Evolutionary conservation across 2,113 vertebrate species (phyloP).

Genomic region (Acanthisitta chloris): DNA sequence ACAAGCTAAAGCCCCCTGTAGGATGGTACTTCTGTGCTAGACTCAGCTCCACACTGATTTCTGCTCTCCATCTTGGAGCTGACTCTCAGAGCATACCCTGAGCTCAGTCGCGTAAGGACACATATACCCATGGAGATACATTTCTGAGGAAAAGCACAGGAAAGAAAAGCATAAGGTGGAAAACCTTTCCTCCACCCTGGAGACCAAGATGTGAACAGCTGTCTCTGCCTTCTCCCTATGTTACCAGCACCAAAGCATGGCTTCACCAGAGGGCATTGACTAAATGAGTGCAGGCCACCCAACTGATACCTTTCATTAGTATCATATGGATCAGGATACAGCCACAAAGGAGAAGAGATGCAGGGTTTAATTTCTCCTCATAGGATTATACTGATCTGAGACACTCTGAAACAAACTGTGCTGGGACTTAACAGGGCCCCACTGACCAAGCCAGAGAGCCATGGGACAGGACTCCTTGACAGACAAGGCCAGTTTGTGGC

Average conservation of each 20-base stretch:
- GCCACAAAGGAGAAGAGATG: not conserved
- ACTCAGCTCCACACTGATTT: not conserved
- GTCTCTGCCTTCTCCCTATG: not conserved
- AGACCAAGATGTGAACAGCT: not conserved
- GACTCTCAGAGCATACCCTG: rapidly evolving
- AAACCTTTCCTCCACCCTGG: not conserved
- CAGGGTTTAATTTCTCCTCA: not conserved
- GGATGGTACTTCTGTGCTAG: not conserved
- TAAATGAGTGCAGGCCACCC: not conserved
- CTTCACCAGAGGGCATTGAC: not conserved
- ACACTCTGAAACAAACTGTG: not conserved
- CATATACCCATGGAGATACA: not conserved
- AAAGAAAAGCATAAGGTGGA: not conserved
- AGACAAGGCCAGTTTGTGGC: no score
- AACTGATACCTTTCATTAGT: not conserved
- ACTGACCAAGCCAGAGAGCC: not conserved
- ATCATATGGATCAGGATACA: not conserved
- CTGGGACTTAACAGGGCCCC: not conserved
- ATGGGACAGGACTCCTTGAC: not conserved
- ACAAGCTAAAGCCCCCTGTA: not conserved
- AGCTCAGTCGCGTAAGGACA: rapidly evolving
- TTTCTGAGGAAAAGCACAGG: not conserved
- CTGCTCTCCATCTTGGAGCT: not conserved
- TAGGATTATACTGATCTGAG: not conserved
- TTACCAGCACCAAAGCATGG: not conserved